These are phyloP conservation scores for Cheilosia vulpina DNA, from an alignment of 2,888 invertebrate genomes.

Conservation along the genomic window DNA sequence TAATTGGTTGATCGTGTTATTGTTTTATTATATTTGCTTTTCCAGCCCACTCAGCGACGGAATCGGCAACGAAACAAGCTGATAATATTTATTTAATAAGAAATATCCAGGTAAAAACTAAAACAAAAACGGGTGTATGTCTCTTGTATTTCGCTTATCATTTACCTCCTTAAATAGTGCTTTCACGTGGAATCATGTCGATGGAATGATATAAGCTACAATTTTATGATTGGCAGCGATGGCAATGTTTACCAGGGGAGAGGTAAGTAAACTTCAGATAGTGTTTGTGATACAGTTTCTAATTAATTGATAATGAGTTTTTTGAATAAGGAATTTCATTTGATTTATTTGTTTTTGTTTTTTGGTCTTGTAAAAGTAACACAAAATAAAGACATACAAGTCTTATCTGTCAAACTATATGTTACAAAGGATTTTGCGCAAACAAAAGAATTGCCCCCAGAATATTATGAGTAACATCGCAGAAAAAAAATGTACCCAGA, in stretches of 20 bases:
- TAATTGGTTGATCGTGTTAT: neutral
- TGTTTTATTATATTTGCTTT: constrained; percentile 14
- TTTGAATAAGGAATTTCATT: neutral
- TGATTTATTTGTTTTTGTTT: neutral
- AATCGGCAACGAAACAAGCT: constrained; percentile 83
- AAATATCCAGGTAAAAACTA: constrained; percentile 82
- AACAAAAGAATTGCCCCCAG: neutral
- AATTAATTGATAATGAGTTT: neutral
- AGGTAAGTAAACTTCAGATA: constrained; percentile 76
- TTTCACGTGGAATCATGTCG: constrained; percentile 85
- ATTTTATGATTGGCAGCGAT: constrained; percentile 86
- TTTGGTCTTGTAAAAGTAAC: neutral
- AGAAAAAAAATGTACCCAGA: neutral
- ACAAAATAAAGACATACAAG: neutral
- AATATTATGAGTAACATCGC: neutral
- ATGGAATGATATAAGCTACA: constrained; percentile 85
- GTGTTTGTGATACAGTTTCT: neutral
- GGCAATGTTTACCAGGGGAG: constrained; percentile 86
- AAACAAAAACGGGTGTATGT: neutral
- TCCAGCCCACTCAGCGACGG: constrained; percentile 85
- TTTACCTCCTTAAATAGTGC: constrained; percentile 77
- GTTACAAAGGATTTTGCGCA: neutral
- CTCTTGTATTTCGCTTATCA: constrained; percentile 26
- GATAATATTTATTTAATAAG: constrained; percentile 84
- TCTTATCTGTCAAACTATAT: neutral